A percentile compares a stretch with the other conserved stretches of the same genome.
Conservation (phyloP, 2,888 invertebrate species). For the Mechanitis messenoides region DNA sequence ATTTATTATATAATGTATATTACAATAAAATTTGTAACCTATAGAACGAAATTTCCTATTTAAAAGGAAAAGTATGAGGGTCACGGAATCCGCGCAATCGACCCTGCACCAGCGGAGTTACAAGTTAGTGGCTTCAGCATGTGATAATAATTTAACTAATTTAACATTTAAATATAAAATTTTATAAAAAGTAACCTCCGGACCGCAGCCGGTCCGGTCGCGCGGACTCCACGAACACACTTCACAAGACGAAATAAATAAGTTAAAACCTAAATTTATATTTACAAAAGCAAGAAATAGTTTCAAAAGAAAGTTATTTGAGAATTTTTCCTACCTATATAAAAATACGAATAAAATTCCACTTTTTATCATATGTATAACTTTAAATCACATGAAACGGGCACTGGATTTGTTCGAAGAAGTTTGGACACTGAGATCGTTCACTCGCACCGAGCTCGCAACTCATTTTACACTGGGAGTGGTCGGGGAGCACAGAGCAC, state of each 20-base stretch:
- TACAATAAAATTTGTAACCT: slow-evolving; percentile 76
- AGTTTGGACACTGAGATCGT: slow-evolving; percentile 71
- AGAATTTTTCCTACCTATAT: slow-evolving; percentile 70
- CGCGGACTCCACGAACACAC: slow-evolving; percentile 38
- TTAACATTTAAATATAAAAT: slow-evolving; percentile 12
- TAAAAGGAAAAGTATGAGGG: slow-evolving; percentile 49
- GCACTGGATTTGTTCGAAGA: slow-evolving; percentile 70
- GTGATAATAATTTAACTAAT: slow-evolving; percentile 28
- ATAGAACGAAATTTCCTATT: slow-evolving; percentile 70
- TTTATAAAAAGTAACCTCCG: slow-evolving; percentile 8
- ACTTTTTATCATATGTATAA: slow-evolving; percentile 52
- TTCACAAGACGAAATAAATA: slow-evolving; percentile 64
- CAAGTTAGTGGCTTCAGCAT: slow-evolving; percentile 6
- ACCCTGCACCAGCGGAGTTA: slow-evolving; percentile 10
- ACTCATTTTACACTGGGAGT: slow-evolving; percentile 51
- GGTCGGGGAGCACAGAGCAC: background rate
- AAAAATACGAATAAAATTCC: slow-evolving; percentile 66
- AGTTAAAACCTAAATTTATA: slow-evolving; percentile 68
- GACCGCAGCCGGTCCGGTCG: slow-evolving; percentile 12
- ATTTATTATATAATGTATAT: slow-evolving; percentile 56
- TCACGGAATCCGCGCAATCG: slow-evolving; percentile 34
- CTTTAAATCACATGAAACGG: slow-evolving; percentile 67
- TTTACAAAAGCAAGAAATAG: slow-evolving; percentile 73
- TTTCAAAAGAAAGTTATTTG: slow-evolving; percentile 59
- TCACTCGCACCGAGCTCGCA: slow-evolving; percentile 34